Base-by-base conservation (phyloP, 2,888 invertebrate genomes). In the Villa cingulata region DNA sequence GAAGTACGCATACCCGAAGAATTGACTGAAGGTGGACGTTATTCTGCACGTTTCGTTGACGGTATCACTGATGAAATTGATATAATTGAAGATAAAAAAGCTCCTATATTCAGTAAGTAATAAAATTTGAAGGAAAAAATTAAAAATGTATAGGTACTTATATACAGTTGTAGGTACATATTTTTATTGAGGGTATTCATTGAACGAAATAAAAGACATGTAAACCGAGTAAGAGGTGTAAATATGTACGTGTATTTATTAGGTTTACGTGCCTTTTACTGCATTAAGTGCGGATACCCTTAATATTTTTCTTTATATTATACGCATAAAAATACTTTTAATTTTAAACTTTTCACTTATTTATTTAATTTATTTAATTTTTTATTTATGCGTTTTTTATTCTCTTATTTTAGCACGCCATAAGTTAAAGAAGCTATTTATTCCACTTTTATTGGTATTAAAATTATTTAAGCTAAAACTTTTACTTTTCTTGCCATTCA, bases 391-490 rank as follows among this genome's bases (percentile, higher is more conserved):
- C 12, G 3, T 29, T 29, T 29, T 29, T 29, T 12, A 29, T 23
- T 38, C 45, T 48, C 46, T 34, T 37, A 39, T 70, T 70, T 39
- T 71, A 87, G 88, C 83, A 56, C 80, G 87, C 42, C 81, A 85
- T 64, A 82, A 83, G 63, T 67, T 88, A 55, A 86, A 84, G 74
- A 86, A 85, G 64, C 74, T 88, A 39, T 80, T 88, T 61, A 84
- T 88, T 53, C 88, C 88, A 1, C 76, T 88, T 74, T 69, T 88
- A 60, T 70, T 88, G 57, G 81, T 88, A 55, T 66, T 88, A 55
- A 88, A 88, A 69, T 72, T 88, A 57, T 88, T 88, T 75, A 88
- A 88, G 69, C 63, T 88, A 62, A 88, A 88, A 62, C 71, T 88
- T 45, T 72, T 88, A 4, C 72, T 88, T 6, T 86, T 88, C 73